Evolutionary conservation across 1,140 invertebrate species (phyloP).

Genomic region (Drosophila hydei): DNA sequence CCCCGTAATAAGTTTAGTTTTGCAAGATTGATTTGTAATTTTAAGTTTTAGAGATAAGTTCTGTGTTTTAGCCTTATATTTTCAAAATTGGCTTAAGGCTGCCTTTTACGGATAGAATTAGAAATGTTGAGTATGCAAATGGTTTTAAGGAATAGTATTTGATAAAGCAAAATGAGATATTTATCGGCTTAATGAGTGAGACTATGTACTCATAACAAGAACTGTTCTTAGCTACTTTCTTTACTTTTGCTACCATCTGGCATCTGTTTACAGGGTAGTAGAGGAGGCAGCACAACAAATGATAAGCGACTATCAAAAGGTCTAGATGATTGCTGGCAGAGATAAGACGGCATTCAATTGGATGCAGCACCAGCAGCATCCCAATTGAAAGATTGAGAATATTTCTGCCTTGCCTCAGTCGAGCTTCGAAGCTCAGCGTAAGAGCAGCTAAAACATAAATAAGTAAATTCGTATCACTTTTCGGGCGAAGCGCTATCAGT

Average conservation of each 20-base stretch:
- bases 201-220: too few relatives aligned
- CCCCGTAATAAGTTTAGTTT: background rate
- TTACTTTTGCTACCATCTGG: background rate
- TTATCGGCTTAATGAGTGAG: too few relatives aligned
- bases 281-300: slow-evolving; percentile 19
- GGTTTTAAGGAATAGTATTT: too few relatives aligned
- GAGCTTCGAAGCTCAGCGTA: slow-evolving; percentile 19
- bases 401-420: slow-evolving; percentile 9
- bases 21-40: too few relatives aligned
- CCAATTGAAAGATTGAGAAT: slow-evolving; percentile 24
- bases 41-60: too few relatives aligned
- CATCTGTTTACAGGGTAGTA: background rate
- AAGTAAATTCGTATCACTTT: slow-evolving; percentile 7
- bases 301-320: slow-evolving; percentile 57
- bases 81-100: too few relatives aligned
- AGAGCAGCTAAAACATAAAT: slow-evolving; percentile 20
- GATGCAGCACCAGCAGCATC: slow-evolving; percentile 16
- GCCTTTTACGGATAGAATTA: too few relatives aligned
- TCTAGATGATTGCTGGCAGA: slow-evolving; percentile 56
- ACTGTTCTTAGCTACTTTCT: background rate
- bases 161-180: too few relatives aligned
- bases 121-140: too few relatives aligned
- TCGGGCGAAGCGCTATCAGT: slow-evolving; percentile 27
- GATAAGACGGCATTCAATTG: slow-evolving; percentile 58
- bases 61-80: too few relatives aligned